Percentiles rank a stretch among this genome's conserved stretches.
Evolutionary conservation across 2,888 invertebrate genomes (phyloP).

Genomic region (Stratiomys singularior): DNA sequence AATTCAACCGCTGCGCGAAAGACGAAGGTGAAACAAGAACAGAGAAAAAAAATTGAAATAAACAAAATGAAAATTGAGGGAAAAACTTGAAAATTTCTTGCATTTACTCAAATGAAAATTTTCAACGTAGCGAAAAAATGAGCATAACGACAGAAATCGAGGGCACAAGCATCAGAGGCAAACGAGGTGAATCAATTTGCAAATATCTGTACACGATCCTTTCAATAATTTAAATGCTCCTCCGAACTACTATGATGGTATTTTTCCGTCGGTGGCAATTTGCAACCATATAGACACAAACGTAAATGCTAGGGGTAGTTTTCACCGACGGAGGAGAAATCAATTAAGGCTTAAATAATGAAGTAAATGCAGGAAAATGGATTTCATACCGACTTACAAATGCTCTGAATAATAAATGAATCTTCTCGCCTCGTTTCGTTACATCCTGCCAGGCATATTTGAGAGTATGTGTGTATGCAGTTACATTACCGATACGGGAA

Average conservation of each 20-base stretch:
- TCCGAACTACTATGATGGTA: background rate
- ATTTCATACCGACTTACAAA: background rate
- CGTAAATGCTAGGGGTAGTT: no score
- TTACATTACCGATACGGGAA: no score
- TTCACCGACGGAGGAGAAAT: conserved; percentile 4
- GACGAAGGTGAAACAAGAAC: no score
- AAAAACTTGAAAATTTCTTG: background rate
- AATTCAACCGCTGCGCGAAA: background rate
- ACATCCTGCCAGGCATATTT: background rate
- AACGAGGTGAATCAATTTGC: conserved; percentile 6
- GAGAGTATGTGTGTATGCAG: no score
- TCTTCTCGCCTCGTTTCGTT: background rate
- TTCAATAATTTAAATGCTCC: conserved; percentile 21
- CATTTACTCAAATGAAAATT: background rate
- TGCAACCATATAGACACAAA: no score
- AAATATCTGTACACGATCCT: conserved; percentile 23
- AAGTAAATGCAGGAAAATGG: conserved; percentile 29
- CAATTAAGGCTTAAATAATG: conserved; percentile 33
- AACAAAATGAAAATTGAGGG: background rate
- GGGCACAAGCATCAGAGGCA: background rate
- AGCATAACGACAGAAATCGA: background rate
- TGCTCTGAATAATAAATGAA: conserved; percentile 21
- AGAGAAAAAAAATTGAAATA: no score
- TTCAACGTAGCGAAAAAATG: background rate
- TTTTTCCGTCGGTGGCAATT: background rate